These are phyloP conservation scores for Morpho deidamia DNA, from an alignment of 2,888 invertebrate species.

Conservation along the genomic window DNA sequence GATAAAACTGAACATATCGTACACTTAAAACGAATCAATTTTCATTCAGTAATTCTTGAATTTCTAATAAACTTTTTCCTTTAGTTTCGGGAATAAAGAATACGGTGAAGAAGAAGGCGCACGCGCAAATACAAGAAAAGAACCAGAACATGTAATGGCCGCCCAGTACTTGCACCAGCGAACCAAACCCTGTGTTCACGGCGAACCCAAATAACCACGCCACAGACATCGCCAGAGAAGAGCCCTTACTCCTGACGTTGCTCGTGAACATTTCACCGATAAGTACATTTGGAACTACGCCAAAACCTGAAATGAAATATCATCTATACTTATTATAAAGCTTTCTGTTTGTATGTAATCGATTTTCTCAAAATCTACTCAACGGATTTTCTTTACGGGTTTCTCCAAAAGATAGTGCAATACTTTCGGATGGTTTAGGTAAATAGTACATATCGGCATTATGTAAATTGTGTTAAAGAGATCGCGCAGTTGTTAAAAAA, in stretches of 20 bases:
- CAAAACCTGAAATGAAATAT: slow-evolving; percentile 21
- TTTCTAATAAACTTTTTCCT: slow-evolving; percentile 86
- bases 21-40: background rate
- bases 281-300: slow-evolving; percentile 26
- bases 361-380: too few species aligned
- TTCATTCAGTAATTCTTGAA: slow-evolving; percentile 77
- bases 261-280: slow-evolving; percentile 30
- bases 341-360: too few species aligned
- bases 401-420: too few species aligned
- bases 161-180: slow-evolving; percentile 56
- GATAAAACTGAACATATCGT: too few species aligned
- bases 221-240: slow-evolving; percentile 21
- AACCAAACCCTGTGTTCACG: slow-evolving; percentile 25
- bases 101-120: slow-evolving; percentile 81
- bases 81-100: slow-evolving; percentile 88
- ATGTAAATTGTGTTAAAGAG: too few species aligned
- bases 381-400: too few species aligned
- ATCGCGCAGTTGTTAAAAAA: too few species aligned
- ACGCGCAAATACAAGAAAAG: slow-evolving; percentile 57
- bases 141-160: slow-evolving; percentile 81
- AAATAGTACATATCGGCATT: too few species aligned
- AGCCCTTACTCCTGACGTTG: slow-evolving; percentile 29
- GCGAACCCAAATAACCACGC: slow-evolving; percentile 25
- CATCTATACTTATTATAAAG: too few species aligned
- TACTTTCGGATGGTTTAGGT: too few species aligned